Base-by-base conservation (phyloP, 2,113 vertebrate genomes). In the Thunnus maccoyii region DNA sequence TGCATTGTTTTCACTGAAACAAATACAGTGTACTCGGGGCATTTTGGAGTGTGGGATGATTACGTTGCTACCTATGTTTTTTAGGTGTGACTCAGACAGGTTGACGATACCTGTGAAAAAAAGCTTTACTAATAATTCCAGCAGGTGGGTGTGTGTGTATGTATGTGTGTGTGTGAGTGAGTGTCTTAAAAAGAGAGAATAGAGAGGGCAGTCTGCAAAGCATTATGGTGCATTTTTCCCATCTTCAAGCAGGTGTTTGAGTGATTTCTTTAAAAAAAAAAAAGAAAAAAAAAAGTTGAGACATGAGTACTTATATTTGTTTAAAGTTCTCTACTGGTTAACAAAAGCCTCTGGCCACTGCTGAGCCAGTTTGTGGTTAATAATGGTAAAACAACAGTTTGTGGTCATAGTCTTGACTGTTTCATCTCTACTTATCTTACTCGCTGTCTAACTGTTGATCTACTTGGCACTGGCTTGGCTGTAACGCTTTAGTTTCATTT, bases 71-170 rank as follows among this genome's bases (percentile, higher is more conserved):
- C 89, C 85, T 90, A 58, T 87, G 65, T 52, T 86, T 86, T 83
- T 72, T 88, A 88, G 83, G 82, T 90, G 81, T 56, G 86, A 91
- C 85, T 81, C 32, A 17, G 60, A 78, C 90, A 85, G 92, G 91
- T 90, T 47, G 72, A 67, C 15, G 54, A 89, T 69, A 88, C 91
- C 90, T 94, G 90, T 86, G 77, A 88, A 82, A 41, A 78, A 94
- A 96, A 96, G 95, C 94, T 96, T 94, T 95, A 95, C 83, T 94
- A 92, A 93, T 90, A 92, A 90, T 93, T 93, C 90, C 90, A 92
- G 95, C 94, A 94, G 90, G 86, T 93, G 91, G 83, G 85, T 93
- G 60, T 67, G 66, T 78, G 41, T 78, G 69, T 82, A 17, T 54
- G 67, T 47, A 57, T 69, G 78, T 58, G 52, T 17, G 48, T 47